Percentiles rank a stretch among this genome's conserved stretches.
phyloP scores from a whole-genome alignment of 2,797 vertebrate species.

The Falco concolor region DNA sequence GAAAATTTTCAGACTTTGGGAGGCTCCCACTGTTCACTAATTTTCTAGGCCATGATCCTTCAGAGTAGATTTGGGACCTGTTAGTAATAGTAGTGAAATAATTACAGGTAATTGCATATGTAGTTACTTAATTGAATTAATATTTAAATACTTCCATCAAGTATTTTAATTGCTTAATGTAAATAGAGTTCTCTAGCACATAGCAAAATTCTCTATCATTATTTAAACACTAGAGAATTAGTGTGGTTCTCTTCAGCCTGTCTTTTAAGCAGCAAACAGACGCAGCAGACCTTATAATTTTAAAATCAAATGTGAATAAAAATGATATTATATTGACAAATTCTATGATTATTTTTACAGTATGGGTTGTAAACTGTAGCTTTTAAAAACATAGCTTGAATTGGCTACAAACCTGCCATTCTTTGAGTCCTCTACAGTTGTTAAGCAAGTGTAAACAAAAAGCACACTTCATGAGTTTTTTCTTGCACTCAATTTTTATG shows the following conservation, averaged over 20 bases:
- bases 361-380: not conserved
- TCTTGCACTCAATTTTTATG: not conserved
- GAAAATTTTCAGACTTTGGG: not conserved
- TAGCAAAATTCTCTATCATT: not conserved
- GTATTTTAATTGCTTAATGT: not conserved
- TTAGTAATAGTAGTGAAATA: not conserved
- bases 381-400: not conserved
- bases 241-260: not conserved
- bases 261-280: not conserved
- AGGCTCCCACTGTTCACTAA: not conserved
- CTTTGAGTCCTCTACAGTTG: not conserved
- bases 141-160: not conserved
- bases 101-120: not conserved
- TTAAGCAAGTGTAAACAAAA: not conserved
- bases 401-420: not conserved
- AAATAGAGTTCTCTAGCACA: not conserved
- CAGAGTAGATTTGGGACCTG: not conserved
- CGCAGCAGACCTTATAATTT: not conserved
- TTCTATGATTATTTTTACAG: not conserved
- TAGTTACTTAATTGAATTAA: not conserved
- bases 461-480: not conserved
- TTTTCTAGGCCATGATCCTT: not conserved
- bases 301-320: not conserved
- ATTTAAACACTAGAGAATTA: not conserved
- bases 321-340: not conserved